Conservation (phyloP, 2,797 vertebrate species). For the Paratrypauchen microcephalus region DNA sequence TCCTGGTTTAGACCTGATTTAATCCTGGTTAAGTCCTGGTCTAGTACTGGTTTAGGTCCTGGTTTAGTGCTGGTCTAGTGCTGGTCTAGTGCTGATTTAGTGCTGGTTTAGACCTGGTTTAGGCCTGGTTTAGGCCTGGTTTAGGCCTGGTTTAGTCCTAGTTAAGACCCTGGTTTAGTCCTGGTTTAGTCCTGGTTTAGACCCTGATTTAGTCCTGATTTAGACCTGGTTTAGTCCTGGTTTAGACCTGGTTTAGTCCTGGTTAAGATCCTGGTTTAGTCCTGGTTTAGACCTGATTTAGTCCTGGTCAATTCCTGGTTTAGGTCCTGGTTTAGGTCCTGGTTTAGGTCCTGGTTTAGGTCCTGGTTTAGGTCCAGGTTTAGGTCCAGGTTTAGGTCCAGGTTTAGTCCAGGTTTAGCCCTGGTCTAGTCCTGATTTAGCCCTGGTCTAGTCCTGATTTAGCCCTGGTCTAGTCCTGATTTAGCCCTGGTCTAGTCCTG, state of each 20-base stretch:
- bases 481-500: slow-evolving; percentile 69
- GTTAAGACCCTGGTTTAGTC: slow-evolving; percentile 63
- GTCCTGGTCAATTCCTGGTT: slow-evolving; percentile 78
- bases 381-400: too few relatives aligned
- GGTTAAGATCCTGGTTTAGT: background rate
- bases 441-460: slow-evolving; percentile 74
- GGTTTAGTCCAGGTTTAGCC: slow-evolving; percentile 52
- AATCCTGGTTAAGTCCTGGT: background rate
- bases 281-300: slow-evolving; percentile 69
- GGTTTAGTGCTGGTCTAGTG: slow-evolving; percentile 50
- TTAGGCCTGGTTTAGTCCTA: background rate
- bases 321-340: background rate
- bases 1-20: too few relatives aligned
- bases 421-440: slow-evolving; percentile 72
- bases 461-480: too few relatives aligned
- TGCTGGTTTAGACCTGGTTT: slow-evolving; percentile 78
- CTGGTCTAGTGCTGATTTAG: slow-evolving; percentile 72
- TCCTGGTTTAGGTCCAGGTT: too few relatives aligned
- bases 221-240: background rate
- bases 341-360: background rate
- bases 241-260: slow-evolving; percentile 85
- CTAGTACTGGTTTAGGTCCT: slow-evolving; percentile 81
- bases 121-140: too few relatives aligned
- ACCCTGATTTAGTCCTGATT: too few relatives aligned
- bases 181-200: slow-evolving; percentile 79